phyloP scores from a whole-genome alignment of 2,888 invertebrate species.

The Orthosia gracilis region DNA sequence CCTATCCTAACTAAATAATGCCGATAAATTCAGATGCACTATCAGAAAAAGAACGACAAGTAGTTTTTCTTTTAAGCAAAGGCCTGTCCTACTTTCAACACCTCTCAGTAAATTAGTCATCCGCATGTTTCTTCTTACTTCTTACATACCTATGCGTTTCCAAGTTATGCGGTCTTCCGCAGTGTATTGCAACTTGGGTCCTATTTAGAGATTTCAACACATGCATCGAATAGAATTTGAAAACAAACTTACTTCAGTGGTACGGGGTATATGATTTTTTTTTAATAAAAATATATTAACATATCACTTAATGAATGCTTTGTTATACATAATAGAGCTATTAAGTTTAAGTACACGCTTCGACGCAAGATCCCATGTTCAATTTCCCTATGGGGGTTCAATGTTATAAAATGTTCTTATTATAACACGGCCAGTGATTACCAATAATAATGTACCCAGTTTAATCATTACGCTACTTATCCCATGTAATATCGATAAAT shows the following conservation, averaged over 20 bases:
- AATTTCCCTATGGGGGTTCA: conserved; percentile 60
- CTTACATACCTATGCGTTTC: neutral
- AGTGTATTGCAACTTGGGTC: neutral
- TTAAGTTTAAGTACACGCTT: conserved; percentile 57
- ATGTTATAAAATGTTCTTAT: conserved; percentile 59
- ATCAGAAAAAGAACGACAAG: neutral
- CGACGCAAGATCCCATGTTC: conserved; percentile 44
- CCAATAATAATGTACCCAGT: conserved; percentile 61
- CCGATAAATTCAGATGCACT: too few species aligned
- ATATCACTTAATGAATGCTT: conserved; percentile 42
- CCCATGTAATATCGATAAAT: conserved; percentile 59
- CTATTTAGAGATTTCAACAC: conserved; percentile 2
- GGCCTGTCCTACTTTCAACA: neutral
- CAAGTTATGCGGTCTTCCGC: neutral
- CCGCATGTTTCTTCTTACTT: neutral
- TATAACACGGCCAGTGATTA: conserved; percentile 57
- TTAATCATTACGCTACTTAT: conserved; percentile 64
- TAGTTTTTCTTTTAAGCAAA: neutral
- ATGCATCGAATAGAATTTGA: neutral
- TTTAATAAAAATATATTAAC: conserved; percentile 14
- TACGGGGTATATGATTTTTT: neutral
- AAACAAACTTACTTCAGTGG: neutral
- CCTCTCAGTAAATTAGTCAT: neutral
- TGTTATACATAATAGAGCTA: conserved; percentile 62
- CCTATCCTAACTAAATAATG: too few species aligned